Evolutionary conservation across 2,888 invertebrate genomes (phyloP), one percentile per base, ranked within the genome.

Genomic region (Lepidocyrtinus sp.): DNA sequence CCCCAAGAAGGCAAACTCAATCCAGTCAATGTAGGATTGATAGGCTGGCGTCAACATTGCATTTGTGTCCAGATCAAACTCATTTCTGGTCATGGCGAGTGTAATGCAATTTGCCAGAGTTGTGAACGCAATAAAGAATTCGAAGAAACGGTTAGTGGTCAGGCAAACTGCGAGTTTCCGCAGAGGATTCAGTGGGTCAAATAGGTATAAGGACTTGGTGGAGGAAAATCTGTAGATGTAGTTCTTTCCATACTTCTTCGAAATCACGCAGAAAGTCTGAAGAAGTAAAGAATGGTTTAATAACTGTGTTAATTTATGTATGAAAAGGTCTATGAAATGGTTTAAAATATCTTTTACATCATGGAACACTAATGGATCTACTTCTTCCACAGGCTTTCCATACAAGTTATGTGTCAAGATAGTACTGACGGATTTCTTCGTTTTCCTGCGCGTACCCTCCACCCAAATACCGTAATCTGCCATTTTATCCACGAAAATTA

Each of bases 191-290:
- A 97, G 97, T 83, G 97, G 97, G 78, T 95, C 94, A 91, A 97
- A 96, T 90, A 95, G 92, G 91, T 96, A 97, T 89, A 97, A 92
- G 83, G 97, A 96, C 87, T 93, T 93, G 81, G 96, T 96, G 82
- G 97, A 96, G 76, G 97, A 96, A 90, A 97, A 98, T 85, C 98
- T 94, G 90, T 97, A 96, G 89, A 98, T 96, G 91, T 96, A 96
- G 91, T 96, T 96, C 90, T 96, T 97, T 83, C 95, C 93, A 90
- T 97, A 97, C 88, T 97, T 92, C 89, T 96, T 96, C 82, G 97
- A 96, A 85, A 98, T 96, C 90, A 98, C 96, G 90, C 97, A 97
- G 91, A 98, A 98, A 81, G 97, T 97, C 97, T 98, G 94, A 12
- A 92, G 92, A 86, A n/a, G n/a, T n/a, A n/a, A n/a, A n/a, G n/a